These are phyloP conservation scores for Cheirogaleus medius DNA, from an alignment of 2,113 vertebrate genomes.

Conservation along the genomic window DNA sequence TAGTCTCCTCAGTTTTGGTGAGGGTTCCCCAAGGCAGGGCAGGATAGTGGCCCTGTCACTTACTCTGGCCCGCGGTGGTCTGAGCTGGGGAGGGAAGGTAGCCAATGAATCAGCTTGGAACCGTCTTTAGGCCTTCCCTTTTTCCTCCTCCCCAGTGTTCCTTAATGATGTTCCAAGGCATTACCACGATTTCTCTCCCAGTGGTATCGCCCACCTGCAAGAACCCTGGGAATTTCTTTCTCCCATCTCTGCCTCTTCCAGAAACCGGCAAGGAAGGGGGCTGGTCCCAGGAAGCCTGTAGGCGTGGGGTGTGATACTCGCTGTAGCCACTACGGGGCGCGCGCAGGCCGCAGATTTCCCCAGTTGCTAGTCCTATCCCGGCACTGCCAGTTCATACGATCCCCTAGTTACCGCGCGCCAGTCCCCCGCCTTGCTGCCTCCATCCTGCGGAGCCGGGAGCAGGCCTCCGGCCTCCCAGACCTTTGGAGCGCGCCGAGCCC, in stretches of 20 bases:
- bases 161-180: slow-evolving; percentile 2
- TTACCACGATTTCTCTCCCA: background rate
- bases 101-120: slow-evolving; percentile 38
- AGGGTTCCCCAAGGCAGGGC: background rate
- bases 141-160: background rate
- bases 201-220: background rate
- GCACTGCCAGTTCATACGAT: background rate
- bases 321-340: slow-evolving; percentile 71
- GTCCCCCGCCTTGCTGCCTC: background rate
- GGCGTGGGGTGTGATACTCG: slow-evolving; percentile 56
- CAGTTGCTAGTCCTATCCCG: background rate
- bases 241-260: slow-evolving; percentile 15
- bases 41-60: background rate
- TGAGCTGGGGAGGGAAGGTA: slow-evolving; percentile 43
- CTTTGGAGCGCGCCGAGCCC: slow-evolving; percentile 1
- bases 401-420: background rate
- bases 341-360: slow-evolving; percentile 72
- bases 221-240: background rate
- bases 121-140: slow-evolving; percentile 10
- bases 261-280: background rate
- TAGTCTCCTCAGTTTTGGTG: background rate
- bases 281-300: background rate
- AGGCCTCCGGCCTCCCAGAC: slow-evolving; percentile 27
- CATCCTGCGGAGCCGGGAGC: slow-evolving; percentile 1
- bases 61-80: background rate